Evolutionary conservation across 2,888 invertebrate species (phyloP).

Genomic region (Troides aeacus): DNA sequence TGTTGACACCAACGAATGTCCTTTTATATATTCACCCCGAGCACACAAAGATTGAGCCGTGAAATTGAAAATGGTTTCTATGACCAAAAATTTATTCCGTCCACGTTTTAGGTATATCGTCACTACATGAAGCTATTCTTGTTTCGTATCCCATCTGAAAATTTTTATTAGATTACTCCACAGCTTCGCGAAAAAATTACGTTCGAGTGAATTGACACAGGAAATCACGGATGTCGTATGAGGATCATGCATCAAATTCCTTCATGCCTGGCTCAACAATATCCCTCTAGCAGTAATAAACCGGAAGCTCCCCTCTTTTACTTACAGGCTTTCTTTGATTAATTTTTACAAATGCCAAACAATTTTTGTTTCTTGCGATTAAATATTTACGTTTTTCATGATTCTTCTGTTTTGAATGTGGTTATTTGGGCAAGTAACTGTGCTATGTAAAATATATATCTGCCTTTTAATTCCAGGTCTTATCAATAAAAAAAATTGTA

Average conservation of each 20-base stretch:
- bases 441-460: too few relatives aligned
- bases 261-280: conserved; percentile 20
- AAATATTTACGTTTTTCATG: neutral
- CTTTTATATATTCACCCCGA: conserved; percentile 77
- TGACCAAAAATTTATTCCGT: conserved; percentile 75
- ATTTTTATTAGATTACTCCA: conserved; percentile 32
- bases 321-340: conserved; percentile 11
- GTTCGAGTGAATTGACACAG: conserved; percentile 26
- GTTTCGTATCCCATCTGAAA: conserved; percentile 41
- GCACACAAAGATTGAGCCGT: conserved; percentile 78
- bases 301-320: conserved; percentile 9
- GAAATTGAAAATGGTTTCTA: conserved; percentile 79
- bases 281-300: conserved; percentile 19
- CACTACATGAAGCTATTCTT: conserved; percentile 55
- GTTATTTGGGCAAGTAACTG: too few relatives aligned
- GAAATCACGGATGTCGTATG: conserved; percentile 25
- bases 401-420: neutral
- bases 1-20: conserved; percentile 77
- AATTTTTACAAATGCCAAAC: conserved; percentile 5
- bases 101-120: conserved; percentile 67
- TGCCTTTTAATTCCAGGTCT: too few relatives aligned
- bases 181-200: conserved; percentile 26
- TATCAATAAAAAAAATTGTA: too few relatives aligned
- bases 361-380: neutral
- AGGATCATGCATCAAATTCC: conserved; percentile 27